Base-by-base conservation (phyloP, 2,797 vertebrate species). In the Orestias chungarensis region DNA sequence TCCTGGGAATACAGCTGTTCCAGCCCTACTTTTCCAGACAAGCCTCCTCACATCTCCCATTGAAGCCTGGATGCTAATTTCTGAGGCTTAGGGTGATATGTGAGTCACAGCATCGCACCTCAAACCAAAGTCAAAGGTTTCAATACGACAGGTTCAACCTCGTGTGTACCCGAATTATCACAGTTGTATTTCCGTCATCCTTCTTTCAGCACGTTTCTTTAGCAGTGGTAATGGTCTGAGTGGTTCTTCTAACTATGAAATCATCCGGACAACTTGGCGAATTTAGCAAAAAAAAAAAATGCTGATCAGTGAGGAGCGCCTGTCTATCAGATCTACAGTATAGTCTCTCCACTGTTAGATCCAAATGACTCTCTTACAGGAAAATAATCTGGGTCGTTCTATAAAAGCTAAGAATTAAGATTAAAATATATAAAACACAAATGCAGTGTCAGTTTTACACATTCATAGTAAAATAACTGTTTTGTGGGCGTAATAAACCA, bases 1-100 rank as follows among this genome's bases (percentile, higher is more conserved):
- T 89, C 86, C 74, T 75, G 92, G 92, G 93, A 92, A 93, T 93
- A 91, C 87, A 86, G 90, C 84, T 89, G 89, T 93, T 91, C 90
- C 92, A 91, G 89, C 90, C 89, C 78, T 91, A 85, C 90, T 91
- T 92, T 85, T 87, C 88, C 79, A 72, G 87, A 87, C 89, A 85
- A 86, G 88, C 88, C 90, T 88, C 89, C 86, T 91, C 70, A 66
- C 81, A 73, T 90, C 88, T 91, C 67, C 57, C 82, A 73, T 23
- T 66, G 76, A 81, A 85, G 66, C 54, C 73, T 66, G 75, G 35
- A 35, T 83, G 78, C 83, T 81, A 59, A 84, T 87, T 91, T 65
- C 83, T 82, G 76, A 76, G 85, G 73, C 64, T 25, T 68, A 68
- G 69, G 75, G 73, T 87, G 84, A 88, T 79, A 67, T 38, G 66